Percentiles rank a stretch among this genome's conserved stretches.
These are phyloP conservation scores for Arctia plantaginis DNA, from an alignment of 2,888 invertebrate genomes.

Conservation along the genomic window DNA sequence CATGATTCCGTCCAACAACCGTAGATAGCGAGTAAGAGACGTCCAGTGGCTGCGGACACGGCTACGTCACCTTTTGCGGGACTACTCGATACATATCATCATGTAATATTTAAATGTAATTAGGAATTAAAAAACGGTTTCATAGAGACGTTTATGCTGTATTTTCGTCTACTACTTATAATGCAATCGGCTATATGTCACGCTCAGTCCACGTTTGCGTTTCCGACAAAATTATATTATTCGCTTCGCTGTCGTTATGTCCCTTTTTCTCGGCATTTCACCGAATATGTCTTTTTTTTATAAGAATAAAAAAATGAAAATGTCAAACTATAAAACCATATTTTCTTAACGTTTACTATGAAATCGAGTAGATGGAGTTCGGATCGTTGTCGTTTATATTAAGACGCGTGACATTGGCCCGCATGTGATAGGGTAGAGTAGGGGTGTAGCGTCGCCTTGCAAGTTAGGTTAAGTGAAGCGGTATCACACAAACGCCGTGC, in stretches of 20 bases:
- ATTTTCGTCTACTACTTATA: conserved; percentile 82
- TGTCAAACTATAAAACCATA: conserved; percentile 60
- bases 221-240: conserved; percentile 56
- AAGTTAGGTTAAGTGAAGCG: conserved; percentile 86
- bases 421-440: conserved; percentile 84
- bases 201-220: conserved; percentile 73
- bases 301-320: conserved; percentile 47
- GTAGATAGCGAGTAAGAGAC: conserved; percentile 87
- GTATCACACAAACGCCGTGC: conserved; percentile 89
- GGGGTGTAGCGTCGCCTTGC: conserved; percentile 85
- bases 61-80: conserved; percentile 87
- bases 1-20: conserved; percentile 87
- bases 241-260: conserved; percentile 70
- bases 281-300: conserved; percentile 59
- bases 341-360: conserved; percentile 78
- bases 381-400: conserved; percentile 63
- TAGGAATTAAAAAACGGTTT: conserved; percentile 84
- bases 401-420: conserved; percentile 83
- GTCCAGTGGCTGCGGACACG: conserved; percentile 86
- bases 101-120: conserved; percentile 88
- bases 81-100: conserved; percentile 91
- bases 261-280: conserved; percentile 56
- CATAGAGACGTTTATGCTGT: conserved; percentile 87
- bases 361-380: conserved; percentile 76
- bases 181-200: conserved; percentile 84